Conservation (phyloP, 2,797 vertebrate genomes). For the Carapus acus region DNA sequence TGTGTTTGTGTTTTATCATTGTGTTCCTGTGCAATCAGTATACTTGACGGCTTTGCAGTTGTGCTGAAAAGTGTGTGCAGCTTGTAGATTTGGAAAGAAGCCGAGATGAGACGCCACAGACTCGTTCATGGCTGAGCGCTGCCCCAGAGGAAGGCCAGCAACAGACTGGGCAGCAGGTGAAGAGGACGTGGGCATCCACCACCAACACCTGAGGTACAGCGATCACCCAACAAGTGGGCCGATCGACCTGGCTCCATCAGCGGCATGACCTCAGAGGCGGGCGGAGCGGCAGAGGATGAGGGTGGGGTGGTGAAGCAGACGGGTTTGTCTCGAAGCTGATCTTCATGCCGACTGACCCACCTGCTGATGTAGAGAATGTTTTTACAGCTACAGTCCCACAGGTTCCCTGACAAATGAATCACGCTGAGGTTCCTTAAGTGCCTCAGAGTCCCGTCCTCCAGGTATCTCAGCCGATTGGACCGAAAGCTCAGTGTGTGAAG, state of each 20-base stretch:
- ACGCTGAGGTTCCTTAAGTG: conserved; percentile 27
- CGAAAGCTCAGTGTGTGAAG: conserved; percentile 55
- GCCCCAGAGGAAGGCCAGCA: too few relatives aligned
- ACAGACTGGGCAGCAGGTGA: conserved; percentile 2
- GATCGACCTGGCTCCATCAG: conserved; percentile 12
- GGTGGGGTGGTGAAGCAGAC: conserved; percentile 29
- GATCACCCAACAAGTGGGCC: background rate
- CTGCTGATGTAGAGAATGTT: conserved; percentile 44
- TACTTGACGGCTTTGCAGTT: too few relatives aligned
- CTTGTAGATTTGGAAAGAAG: too few relatives aligned
- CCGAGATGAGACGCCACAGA: too few relatives aligned
- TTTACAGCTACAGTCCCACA: conserved; percentile 58
- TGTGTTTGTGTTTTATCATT: too few relatives aligned
- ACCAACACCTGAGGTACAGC: conserved; percentile 25
- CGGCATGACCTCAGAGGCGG: background rate
- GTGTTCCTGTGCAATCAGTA: too few relatives aligned
- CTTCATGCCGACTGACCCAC: conserved; percentile 51
- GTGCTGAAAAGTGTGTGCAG: too few relatives aligned
- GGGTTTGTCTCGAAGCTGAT: conserved; percentile 31
- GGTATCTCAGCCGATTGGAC: conserved; percentile 50
- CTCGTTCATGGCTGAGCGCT: too few relatives aligned
- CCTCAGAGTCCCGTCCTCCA: conserved; percentile 45
- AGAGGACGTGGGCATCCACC: conserved; percentile 12
- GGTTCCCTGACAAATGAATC: conserved; percentile 53
- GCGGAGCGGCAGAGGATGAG: too few relatives aligned